Evolutionary conservation across 2,113 vertebrate species (phyloP), one percentile per base, ranked within the genome.

Genomic region (Aix galericulata): DNA sequence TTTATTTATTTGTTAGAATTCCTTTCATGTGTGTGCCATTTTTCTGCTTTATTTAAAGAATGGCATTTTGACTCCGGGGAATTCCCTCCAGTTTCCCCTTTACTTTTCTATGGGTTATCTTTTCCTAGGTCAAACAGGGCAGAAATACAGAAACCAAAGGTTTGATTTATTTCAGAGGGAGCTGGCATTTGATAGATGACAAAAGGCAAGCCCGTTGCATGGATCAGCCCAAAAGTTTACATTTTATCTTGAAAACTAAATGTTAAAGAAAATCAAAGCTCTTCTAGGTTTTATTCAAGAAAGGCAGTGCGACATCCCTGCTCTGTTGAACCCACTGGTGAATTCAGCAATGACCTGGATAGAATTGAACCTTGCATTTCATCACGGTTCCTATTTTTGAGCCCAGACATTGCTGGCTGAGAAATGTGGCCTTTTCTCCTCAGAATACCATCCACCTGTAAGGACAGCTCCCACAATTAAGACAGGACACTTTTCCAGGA

Each of bases 211-310:
- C 22, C 53, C 23, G 9, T 3, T 38, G 25, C 29, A 6, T 34
- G 16, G 20, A 21, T 36, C 58, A 48, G 23, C 16, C 63, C 63
- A 53, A 29, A 25, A 77, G n/a, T 29, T 60, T 44, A 6, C 7
- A 8, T 64, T 84, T 60, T 38, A 10, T 7, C 66, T 36, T 71
- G 29, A 40, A 91, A 91, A 56, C 8, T 18, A 17, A n/a, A 66
- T 23, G 13, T 18, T 42, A 44, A 72, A 66, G 36, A 46, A 67
- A 86, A 92, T 23, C n/a, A 42, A 74, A 83, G 21, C 26, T 63
- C 29, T 22, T 56, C 40, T 12, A 20, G 31, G 38, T 32, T 4
- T 0, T 3, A 13, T 14, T 67, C 27, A 32, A 9, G 22, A 46
- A 82, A 46, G 3, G 18, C 11, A 17, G 25, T 1, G 15, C 6